A percentile compares a stretch with the other conserved stretches of the same genome.
Conservation (phyloP, 2,797 vertebrate genomes). For the Cynodonichthys magdalenae region DNA sequence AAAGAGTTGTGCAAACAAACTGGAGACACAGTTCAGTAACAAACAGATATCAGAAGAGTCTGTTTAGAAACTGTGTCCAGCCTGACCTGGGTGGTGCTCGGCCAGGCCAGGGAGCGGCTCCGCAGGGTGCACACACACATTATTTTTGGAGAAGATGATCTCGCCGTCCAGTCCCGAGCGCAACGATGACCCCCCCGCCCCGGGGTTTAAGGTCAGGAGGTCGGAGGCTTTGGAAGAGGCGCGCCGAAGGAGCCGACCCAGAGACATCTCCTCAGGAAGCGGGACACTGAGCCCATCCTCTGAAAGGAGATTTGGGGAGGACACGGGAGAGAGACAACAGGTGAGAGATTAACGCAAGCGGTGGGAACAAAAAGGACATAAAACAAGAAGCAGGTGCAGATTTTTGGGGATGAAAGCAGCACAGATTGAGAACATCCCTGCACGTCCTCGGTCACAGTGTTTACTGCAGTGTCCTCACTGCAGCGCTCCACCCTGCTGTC, state of each 20-base stretch:
- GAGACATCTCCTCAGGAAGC: conserved; percentile 88
- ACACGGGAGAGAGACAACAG: background rate
- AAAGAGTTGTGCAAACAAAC: background rate
- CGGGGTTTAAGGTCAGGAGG: conserved; percentile 91
- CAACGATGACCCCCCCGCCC: conserved; percentile 76
- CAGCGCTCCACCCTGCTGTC: conserved; percentile 32
- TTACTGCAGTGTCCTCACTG: conserved; percentile 66
- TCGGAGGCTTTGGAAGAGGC: conserved; percentile 96
- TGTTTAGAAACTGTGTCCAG: background rate
- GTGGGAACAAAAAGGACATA: background rate
- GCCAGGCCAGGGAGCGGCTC: conserved; percentile 90
- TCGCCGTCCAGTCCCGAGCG: conserved; percentile 88
- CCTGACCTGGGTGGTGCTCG: conserved; percentile 94
- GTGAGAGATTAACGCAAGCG: background rate
- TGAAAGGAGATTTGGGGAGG: conserved; percentile 19
- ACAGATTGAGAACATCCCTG: conserved; percentile 16
- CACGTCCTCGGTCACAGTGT: conserved; percentile 34
- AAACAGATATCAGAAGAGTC: background rate
- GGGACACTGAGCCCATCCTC: conserved; percentile 91
- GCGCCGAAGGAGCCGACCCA: conserved; percentile 96
- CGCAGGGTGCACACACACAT: conserved; percentile 94
- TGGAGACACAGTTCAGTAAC: background rate
- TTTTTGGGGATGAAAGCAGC: conserved; percentile 8
- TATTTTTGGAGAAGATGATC: conserved; percentile 98
- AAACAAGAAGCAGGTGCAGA: background rate